These are phyloP conservation scores for Papilio aristodemus DNA, from an alignment of 1,140 invertebrate genomes.

Conservation along the genomic window DNA sequence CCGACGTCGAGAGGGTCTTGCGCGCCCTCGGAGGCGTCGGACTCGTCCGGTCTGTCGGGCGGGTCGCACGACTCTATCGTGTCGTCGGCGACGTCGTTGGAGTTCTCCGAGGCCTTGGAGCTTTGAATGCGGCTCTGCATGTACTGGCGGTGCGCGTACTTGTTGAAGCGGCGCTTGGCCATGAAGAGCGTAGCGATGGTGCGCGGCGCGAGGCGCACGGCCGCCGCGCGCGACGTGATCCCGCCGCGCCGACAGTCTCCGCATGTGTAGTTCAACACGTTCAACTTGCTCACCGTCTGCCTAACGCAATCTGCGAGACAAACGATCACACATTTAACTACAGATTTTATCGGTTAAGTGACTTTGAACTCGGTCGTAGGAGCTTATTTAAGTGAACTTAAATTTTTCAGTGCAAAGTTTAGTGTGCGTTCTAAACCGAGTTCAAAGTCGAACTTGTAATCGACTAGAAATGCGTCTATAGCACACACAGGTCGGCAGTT, in stretches of 20 bases:
- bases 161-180: constrained; percentile 78
- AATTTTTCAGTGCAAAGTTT: not conserved
- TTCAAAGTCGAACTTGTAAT: constrained; percentile 22
- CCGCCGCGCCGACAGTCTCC: constrained; percentile 72
- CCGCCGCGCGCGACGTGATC: constrained; percentile 72
- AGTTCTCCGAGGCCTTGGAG: constrained; percentile 35
- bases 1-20: constrained; percentile 20
- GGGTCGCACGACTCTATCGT: constrained; percentile 43
- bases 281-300: constrained; percentile 61
- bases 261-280: constrained; percentile 78
- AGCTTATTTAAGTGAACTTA: not conserved
- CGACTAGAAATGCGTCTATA: constrained; percentile 38
- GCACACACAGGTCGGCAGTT: constrained; percentile 59
- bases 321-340: not conserved
- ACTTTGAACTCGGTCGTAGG: constrained; percentile 13
- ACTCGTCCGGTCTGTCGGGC: constrained; percentile 39
- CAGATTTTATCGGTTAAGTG: not conserved
- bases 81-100: constrained; percentile 38
- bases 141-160: constrained; percentile 76
- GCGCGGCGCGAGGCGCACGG: constrained; percentile 70
- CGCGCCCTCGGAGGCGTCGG: constrained; percentile 31
- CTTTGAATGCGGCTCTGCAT: constrained; percentile 51
- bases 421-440: constrained; percentile 11
- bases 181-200: constrained; percentile 76
- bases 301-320: constrained; percentile 72